Evolutionary conservation across 2,797 vertebrate species (phyloP).

Genomic region (Ara ararauna): DNA sequence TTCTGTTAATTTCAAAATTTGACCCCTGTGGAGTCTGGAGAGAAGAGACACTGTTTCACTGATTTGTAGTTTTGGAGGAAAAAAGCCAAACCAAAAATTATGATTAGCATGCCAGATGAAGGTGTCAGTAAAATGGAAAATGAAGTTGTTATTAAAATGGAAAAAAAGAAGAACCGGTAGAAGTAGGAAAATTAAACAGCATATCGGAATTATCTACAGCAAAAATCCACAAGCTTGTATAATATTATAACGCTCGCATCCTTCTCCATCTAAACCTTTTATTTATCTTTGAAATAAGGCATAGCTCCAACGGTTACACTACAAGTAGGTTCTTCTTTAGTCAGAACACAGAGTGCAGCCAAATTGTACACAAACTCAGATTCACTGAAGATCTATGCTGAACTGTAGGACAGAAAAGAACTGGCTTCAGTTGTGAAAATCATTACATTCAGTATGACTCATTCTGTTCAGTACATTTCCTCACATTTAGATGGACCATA

Average conservation of each 20-base stretch:
- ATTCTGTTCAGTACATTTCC: background rate
- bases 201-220: background rate
- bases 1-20: background rate
- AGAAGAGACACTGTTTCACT: background rate
- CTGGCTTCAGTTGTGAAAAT: background rate
- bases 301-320: background rate
- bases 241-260: background rate
- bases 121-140: background rate
- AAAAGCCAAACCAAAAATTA: background rate
- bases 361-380: background rate
- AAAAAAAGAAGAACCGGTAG: background rate
- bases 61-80: background rate
- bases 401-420: background rate
- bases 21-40: background rate
- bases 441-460: background rate
- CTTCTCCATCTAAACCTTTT: background rate
- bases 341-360: background rate
- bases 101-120: background rate
- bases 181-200: background rate
- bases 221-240: background rate
- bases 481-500: background rate
- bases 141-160: background rate
- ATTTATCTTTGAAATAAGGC: background rate
- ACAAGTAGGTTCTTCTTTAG: background rate
- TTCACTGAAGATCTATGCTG: background rate